phyloP scores from a whole-genome alignment of 2,113 vertebrate species.

The Tetraodon nigroviridis region DNA sequence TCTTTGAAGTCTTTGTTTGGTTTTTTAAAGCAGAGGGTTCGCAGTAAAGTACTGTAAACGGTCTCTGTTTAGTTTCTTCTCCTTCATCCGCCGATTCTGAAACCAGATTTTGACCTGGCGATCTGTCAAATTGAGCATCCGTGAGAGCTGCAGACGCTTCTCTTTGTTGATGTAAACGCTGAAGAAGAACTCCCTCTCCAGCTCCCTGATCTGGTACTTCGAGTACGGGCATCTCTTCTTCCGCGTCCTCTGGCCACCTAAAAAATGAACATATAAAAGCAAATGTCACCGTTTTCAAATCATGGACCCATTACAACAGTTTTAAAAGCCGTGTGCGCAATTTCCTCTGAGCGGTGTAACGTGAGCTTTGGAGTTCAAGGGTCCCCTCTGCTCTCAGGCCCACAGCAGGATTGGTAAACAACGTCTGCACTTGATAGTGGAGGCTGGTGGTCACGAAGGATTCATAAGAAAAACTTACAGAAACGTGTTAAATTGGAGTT shows the following conservation, averaged over 20 bases:
- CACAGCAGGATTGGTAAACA: constrained; percentile 43
- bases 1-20: constrained; percentile 45
- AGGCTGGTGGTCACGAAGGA: constrained; percentile 8
- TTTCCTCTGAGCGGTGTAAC: constrained; percentile 8
- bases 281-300: constrained; percentile 7
- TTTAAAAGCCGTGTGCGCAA: constrained; percentile 1
- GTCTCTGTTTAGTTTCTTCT: constrained; percentile 99
- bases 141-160: constrained; percentile 93
- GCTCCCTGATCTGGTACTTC: constrained; percentile 96
- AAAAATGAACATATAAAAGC: constrained; percentile 46
- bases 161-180: constrained; percentile 99
- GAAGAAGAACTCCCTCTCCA: constrained; percentile 98
- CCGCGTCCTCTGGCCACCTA: constrained; percentile 92
- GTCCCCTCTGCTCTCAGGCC: constrained; percentile 34
- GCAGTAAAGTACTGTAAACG: constrained; percentile 97
- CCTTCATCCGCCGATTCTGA: constrained; percentile 99
- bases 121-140: constrained; percentile 97
- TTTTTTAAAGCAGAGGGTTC: constrained; percentile 89
- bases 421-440: constrained; percentile 34
- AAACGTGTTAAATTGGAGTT: constrained; percentile 18
- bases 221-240: constrained; percentile 98
- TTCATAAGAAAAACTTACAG: constrained; percentile 28
- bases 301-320: constrained; percentile 4
- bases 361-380: constrained; percentile 56
- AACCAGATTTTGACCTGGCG: constrained; percentile 99